Evolutionary conservation across 2,888 invertebrate species (phyloP).

Genomic region (Cryptus armator): DNA sequence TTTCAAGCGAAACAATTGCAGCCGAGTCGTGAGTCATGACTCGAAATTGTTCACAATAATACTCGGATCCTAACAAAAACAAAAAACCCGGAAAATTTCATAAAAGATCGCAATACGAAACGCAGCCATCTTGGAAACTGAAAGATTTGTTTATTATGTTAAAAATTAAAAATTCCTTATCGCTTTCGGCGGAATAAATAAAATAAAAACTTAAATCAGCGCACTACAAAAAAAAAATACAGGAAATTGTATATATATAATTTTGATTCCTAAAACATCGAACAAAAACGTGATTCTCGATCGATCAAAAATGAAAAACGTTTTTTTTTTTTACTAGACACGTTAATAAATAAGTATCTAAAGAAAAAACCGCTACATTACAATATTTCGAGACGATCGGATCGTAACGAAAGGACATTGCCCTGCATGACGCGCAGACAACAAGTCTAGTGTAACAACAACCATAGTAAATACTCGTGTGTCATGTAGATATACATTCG

Average conservation of each 20-base stretch:
- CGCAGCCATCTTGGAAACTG: too few relatives aligned
- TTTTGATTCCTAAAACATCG: neutral
- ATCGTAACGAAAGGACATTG: conserved; percentile 1
- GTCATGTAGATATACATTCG: neutral
- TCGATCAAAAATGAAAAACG: neutral
- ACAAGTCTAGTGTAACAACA: neutral
- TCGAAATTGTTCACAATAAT: neutral
- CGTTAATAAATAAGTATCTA: neutral
- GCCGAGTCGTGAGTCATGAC: neutral
- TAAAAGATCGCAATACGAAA: too few relatives aligned
- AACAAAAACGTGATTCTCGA: neutral
- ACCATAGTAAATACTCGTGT: neutral
- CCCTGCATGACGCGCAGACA: neutral
- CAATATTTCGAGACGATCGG: neutral
- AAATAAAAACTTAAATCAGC: too few relatives aligned
- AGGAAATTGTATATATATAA: too few relatives aligned
- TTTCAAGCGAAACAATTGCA: neutral
- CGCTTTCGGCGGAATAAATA: too few relatives aligned
- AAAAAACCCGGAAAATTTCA: too few relatives aligned
- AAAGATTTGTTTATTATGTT: too few relatives aligned
- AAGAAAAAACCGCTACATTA: neutral
- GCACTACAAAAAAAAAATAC: too few relatives aligned
- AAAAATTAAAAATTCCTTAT: too few relatives aligned
- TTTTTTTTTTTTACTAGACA: too few relatives aligned
- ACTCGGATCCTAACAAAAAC: neutral